Percentiles rank a stretch among this genome's conserved stretches.
These are phyloP conservation scores for Chaenodraco wilsoni DNA, from an alignment of 2,797 vertebrate genomes.

Conservation along the genomic window DNA sequence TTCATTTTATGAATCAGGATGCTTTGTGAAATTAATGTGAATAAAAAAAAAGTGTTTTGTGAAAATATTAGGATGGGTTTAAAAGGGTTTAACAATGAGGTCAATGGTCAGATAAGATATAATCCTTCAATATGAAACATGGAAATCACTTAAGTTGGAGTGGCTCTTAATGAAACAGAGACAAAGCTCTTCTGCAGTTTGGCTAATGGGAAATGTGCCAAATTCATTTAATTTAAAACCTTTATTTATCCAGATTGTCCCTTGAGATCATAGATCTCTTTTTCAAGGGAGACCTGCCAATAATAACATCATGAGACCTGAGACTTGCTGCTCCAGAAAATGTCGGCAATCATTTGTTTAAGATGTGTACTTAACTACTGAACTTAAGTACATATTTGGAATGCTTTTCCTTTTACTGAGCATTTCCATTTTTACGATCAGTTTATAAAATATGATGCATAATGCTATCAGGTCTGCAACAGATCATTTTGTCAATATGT, in stretches of 20 bases:
- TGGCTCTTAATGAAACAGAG: slow-evolving; percentile 2
- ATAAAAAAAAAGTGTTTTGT: background rate
- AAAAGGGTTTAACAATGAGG: slow-evolving; percentile 41
- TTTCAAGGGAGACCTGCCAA: background rate
- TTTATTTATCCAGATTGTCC: too few relatives aligned
- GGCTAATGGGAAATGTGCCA: background rate
- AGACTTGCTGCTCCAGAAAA: background rate
- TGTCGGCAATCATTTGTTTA: background rate
- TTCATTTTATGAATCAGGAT: too few relatives aligned
- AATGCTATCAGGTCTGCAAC: too few relatives aligned
- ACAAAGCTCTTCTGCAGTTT: background rate
- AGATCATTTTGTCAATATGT: too few relatives aligned
- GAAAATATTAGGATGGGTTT: background rate
- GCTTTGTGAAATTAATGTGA: too few relatives aligned
- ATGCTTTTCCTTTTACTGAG: background rate
- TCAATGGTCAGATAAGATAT: slow-evolving; percentile 45
- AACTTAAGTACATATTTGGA: background rate
- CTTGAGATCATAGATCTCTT: too few relatives aligned
- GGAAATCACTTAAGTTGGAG: slow-evolving; percentile 29
- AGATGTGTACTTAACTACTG: background rate
- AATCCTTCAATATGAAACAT: slow-evolving; percentile 53
- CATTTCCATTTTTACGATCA: too few relatives aligned
- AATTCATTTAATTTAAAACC: too few relatives aligned
- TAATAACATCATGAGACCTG: background rate
- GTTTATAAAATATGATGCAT: too few relatives aligned